Evolutionary conservation across 2,113 vertebrate species (phyloP).

Genomic region (Eupsittula cactorum): DNA sequence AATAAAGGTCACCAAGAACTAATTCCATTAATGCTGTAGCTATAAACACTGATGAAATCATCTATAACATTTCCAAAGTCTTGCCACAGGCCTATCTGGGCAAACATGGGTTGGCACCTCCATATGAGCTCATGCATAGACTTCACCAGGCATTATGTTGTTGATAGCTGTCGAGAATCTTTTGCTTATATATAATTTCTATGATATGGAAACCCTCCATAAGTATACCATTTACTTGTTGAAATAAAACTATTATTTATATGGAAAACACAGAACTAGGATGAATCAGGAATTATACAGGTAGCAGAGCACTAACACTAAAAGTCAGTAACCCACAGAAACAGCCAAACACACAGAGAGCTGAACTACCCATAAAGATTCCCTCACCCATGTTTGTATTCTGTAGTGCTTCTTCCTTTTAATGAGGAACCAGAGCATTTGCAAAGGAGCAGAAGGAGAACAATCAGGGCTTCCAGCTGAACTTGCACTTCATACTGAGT

Average conservation of each 20-base stretch:
- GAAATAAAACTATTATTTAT: background rate
- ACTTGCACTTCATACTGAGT: background rate
- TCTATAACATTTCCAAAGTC: background rate
- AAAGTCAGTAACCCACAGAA: background rate
- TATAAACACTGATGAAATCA: background rate
- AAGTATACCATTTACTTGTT: background rate
- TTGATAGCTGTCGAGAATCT: background rate
- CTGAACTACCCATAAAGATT: background rate
- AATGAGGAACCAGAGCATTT: background rate
- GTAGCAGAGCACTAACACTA: background rate
- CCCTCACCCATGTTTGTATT: background rate
- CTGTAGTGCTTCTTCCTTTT: background rate
- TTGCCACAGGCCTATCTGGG: background rate
- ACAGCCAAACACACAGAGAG: background rate
- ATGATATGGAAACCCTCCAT: background rate
- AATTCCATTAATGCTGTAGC: background rate
- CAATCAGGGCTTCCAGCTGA: background rate
- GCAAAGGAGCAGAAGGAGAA: background rate
- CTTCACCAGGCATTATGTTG: background rate
- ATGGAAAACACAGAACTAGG: background rate
- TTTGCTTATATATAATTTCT: background rate
- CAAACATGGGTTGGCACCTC: background rate
- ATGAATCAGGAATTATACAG: background rate
- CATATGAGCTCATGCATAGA: background rate
- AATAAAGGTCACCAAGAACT: background rate